Evolutionary conservation across 2,113 vertebrate species (phyloP), one percentile per base, ranked within the genome.

Genomic region (Felis chaus): DNA sequence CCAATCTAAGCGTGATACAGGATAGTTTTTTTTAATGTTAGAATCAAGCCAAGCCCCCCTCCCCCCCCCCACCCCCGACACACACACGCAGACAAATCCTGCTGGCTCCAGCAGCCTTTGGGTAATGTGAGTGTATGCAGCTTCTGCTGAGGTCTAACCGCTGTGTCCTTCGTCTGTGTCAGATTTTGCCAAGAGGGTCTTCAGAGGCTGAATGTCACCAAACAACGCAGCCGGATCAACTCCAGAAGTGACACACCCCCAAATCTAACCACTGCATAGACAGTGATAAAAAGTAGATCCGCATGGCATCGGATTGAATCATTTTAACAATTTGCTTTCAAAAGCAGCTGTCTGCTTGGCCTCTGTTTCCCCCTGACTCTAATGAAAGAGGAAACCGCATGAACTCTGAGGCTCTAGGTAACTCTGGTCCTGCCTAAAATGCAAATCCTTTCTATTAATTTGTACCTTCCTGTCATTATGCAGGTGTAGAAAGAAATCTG

Each of bases 241-340:
- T 85, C 19, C 50, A 6, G 48, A 95, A 89, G 27, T 89, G 78
- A 89, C 18, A 48, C 11, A 25, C 31, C 91, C 57, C 50, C 61
- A 85, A 63, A 86, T 71, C 23, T 61, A 78, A 50, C 10, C 33
- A 78, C 89, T 78, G 29, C 18, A 36, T 9, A 82, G 31, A 39
- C 15, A 85, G 29, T 69, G 45, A 78, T 81, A 66, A 89, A 88
- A 79, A 89, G 25, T 33, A 88, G 55, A 84, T 55, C 57, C 41
- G 1, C 10, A 7, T 65, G 53, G 36, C 85, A 84, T 76, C 61
- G 81, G 50, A 61, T 74, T 21, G 1, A 89, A 39, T 53, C 88
- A 55, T 94, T 94, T 91, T 89, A 45, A 71, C 65, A 53, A 55
- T 41, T 93, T 88, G 7, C 29, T 86, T 94, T 89, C 66, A 89